phyloP scores from a whole-genome alignment of 2,797 vertebrate species.

The Acanthurus lineatus region DNA sequence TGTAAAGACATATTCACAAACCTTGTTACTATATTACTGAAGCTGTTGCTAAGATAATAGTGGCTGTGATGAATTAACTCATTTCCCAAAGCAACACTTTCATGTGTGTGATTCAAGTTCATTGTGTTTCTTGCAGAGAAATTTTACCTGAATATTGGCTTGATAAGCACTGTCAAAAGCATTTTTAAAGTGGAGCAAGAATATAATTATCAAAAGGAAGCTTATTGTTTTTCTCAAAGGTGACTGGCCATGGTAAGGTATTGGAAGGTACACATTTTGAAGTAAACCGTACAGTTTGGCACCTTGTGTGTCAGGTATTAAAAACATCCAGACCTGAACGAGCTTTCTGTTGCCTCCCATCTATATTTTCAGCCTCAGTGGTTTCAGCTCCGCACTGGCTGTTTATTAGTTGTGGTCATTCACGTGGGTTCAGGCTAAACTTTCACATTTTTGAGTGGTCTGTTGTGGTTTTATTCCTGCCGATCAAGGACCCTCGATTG shows the following conservation, averaged over 20 bases:
- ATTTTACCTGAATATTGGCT: conserved; percentile 52
- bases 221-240: conserved; percentile 38
- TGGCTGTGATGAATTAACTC: conserved; percentile 64
- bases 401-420: conserved; percentile 57
- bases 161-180: conserved; percentile 56
- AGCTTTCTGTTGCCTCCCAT: conserved; percentile 22
- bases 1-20: conserved; percentile 56
- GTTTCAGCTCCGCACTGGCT: conserved; percentile 40
- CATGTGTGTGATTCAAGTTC: conserved; percentile 57
- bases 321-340: conserved; percentile 18
- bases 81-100: conserved; percentile 67
- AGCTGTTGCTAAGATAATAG: conserved; percentile 80
- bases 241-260: conserved; percentile 18
- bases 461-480: conserved; percentile 42
- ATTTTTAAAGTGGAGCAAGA: conserved; percentile 35
- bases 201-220: conserved; percentile 40
- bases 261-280: conserved; percentile 13
- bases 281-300: conserved; percentile 28
- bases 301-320: conserved; percentile 19
- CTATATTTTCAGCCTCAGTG: conserved; percentile 13
- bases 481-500: conserved; percentile 63
- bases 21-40: conserved; percentile 59
- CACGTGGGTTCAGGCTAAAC: conserved; percentile 49
- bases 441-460: conserved; percentile 53
- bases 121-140: conserved; percentile 44